Percentiles rank a stretch among this genome's conserved stretches.
Evolutionary conservation across 2,888 invertebrate genomes (phyloP).

Genomic region (Drosophila multiciliata): DNA sequence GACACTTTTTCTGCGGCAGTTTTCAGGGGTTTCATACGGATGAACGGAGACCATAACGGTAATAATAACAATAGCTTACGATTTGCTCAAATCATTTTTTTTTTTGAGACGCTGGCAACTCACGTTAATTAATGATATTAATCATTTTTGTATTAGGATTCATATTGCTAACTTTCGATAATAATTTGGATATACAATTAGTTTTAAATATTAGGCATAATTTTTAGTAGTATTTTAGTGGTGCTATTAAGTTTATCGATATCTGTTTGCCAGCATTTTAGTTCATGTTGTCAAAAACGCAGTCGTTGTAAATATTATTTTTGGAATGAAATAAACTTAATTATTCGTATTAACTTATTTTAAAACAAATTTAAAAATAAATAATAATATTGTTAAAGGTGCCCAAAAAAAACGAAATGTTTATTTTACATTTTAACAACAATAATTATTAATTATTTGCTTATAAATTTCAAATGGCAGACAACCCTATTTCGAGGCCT

Average conservation of each 20-base stretch:
- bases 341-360: background rate
- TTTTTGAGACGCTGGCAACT: too few relatives aligned
- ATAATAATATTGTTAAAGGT: background rate
- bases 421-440: background rate
- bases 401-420: too few relatives aligned
- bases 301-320: background rate
- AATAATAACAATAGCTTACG: too few relatives aligned
- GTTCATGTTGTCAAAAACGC: background rate
- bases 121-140: background rate
- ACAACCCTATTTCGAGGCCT: conserved; percentile 7
- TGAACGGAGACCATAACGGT: too few relatives aligned
- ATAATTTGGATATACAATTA: too few relatives aligned
- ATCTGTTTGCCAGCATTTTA: background rate
- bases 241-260: background rate
- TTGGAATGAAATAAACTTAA: background rate
- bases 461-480: background rate
- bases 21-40: too few relatives aligned
- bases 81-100: too few relatives aligned
- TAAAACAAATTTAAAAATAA: background rate
- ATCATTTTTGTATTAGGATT: background rate
- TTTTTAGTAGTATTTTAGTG: background rate
- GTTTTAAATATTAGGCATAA: too few relatives aligned
- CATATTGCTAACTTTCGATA: too few relatives aligned
- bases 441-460: background rate
- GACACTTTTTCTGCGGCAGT: too few relatives aligned